These are phyloP conservation scores for Pachypanchax playfairii DNA, from an alignment of 2,113 vertebrate species.

Conservation along the genomic window DNA sequence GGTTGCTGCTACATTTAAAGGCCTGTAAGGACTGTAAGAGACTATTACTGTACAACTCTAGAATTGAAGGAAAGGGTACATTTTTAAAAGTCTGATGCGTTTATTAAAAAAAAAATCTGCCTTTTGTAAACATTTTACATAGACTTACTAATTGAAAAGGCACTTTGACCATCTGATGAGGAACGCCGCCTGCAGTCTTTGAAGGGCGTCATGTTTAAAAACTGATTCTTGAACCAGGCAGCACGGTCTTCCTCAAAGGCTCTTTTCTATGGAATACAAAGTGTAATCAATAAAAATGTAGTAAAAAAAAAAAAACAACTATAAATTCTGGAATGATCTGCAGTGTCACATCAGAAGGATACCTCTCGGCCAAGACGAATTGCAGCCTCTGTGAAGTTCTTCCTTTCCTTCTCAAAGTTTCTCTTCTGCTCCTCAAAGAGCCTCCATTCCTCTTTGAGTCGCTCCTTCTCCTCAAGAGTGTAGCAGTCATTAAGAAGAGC, in stretches of 20 bases:
- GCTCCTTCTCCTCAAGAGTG: constrained; percentile 92
- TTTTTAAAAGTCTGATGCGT: too few relatives aligned
- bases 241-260: constrained; percentile 93
- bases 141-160: constrained; percentile 87
- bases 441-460: constrained; percentile 93
- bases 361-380: constrained; percentile 95
- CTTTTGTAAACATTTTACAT: too few relatives aligned
- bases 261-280: constrained; percentile 81
- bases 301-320: not conserved
- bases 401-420: constrained; percentile 94
- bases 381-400: constrained; percentile 94
- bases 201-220: constrained; percentile 92
- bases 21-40: too few relatives aligned
- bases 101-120: too few relatives aligned
- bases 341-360: not conserved
- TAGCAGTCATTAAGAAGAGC: constrained; percentile 91
- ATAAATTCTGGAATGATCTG: not conserved
- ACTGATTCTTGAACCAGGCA: constrained; percentile 93
- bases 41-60: too few relatives aligned
- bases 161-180: constrained; percentile 83
- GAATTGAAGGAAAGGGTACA: too few relatives aligned
- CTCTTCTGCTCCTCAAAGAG: constrained; percentile 93
- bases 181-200: constrained; percentile 85
- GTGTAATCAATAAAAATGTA: not conserved
- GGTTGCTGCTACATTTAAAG: too few relatives aligned